These are phyloP conservation scores for Drosophila setifemur DNA, from an alignment of 1,140 invertebrate species.

Conservation along the genomic window DNA sequence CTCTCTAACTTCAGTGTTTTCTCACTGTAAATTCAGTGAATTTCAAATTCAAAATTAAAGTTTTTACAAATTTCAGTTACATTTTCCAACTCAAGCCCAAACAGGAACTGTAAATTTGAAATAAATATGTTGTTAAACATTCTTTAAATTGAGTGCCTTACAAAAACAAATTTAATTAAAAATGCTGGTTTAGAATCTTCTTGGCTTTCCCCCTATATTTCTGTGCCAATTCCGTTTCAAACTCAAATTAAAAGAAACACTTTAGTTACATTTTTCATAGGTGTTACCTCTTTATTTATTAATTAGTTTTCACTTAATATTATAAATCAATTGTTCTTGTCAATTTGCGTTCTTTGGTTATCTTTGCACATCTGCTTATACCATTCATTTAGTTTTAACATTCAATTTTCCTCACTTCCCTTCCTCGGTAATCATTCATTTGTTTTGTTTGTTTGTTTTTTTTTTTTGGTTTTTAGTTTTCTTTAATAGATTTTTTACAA, in stretches of 20 bases:
- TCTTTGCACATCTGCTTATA: conserved; percentile 48
- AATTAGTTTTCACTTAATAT: conserved; percentile 77
- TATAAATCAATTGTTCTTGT: conserved; percentile 73
- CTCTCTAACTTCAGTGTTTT: too few species aligned
- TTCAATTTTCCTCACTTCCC: conserved; percentile 42
- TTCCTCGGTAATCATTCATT: conserved; percentile 35
- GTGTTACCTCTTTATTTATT: conserved; percentile 77
- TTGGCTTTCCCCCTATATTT: too few species aligned
- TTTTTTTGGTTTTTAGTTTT: conserved; percentile 8
- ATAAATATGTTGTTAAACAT: too few species aligned
- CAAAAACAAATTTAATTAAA: too few species aligned
- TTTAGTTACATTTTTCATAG: conserved; percentile 66
- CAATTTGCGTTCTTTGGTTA: conserved; percentile 73
- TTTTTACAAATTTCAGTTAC: too few species aligned
- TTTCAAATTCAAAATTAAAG: too few species aligned
- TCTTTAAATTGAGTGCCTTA: too few species aligned
- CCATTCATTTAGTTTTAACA: conserved; percentile 71
- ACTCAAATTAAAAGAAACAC: neutral
- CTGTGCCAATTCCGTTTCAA: too few species aligned
- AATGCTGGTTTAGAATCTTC: too few species aligned
- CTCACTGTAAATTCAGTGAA: too few species aligned
- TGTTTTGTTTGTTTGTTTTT: conserved; percentile 14
- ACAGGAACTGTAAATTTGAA: too few species aligned
- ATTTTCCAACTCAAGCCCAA: too few species aligned
- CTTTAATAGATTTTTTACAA: conserved; percentile 63